Conservation (phyloP, 2,888 invertebrate species). For the Euphydryas editha region DNA sequence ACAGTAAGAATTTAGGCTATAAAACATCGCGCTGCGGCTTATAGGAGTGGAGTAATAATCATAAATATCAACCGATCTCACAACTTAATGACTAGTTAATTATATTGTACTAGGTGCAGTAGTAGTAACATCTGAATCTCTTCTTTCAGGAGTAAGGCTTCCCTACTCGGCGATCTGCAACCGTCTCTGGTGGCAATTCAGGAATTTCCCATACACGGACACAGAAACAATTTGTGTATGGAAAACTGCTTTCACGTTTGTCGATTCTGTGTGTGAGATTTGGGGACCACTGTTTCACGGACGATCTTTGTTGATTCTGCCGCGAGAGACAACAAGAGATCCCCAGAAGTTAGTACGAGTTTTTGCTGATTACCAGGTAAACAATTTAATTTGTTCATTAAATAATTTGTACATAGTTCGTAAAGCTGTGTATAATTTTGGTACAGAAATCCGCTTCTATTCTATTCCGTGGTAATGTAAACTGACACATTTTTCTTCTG, state of each 20-base stretch:
- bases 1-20: too few relatives aligned
- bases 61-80: too few relatives aligned
- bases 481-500: neutral
- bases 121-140: neutral
- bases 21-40: too few relatives aligned
- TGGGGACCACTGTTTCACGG: constrained; percentile 93
- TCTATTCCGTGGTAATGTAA: too few relatives aligned
- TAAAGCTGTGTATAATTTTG: too few relatives aligned
- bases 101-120: neutral
- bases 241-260: constrained; percentile 96
- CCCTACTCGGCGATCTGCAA: constrained; percentile 91
- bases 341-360: constrained; percentile 88
- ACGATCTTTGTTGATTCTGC: constrained; percentile 87
- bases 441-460: too few relatives aligned
- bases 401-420: neutral
- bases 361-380: constrained; percentile 88
- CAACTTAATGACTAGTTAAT: too few relatives aligned
- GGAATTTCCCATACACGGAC: constrained; percentile 88
- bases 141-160: constrained; percentile 88
- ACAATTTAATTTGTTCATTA: constrained; percentile 15
- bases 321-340: constrained; percentile 89
- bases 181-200: constrained; percentile 95
- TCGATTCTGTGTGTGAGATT: constrained; percentile 94
- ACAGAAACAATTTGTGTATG: constrained; percentile 90
- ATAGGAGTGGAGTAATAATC: too few relatives aligned